Percentiles rank a stretch among this genome's conserved stretches.
Conservation (phyloP, 2,888 invertebrate genomes). For the Buathra laborator region DNA sequence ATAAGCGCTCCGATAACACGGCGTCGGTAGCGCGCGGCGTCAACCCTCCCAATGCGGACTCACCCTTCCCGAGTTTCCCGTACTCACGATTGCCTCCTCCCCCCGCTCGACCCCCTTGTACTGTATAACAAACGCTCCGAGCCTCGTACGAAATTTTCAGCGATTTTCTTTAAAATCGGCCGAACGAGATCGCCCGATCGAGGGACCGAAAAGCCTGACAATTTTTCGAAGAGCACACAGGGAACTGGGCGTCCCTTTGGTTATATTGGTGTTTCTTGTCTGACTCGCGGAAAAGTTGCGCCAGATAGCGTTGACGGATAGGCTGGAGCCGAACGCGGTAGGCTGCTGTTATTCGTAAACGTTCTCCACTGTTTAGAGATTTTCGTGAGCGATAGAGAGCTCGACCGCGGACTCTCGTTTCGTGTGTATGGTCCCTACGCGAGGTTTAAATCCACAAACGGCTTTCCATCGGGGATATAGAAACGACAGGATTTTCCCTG, state of each 20-base stretch:
- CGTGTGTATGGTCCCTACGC: slow-evolving; percentile 27
- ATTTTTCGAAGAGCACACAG: slow-evolving; percentile 42
- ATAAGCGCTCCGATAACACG: slow-evolving; percentile 84
- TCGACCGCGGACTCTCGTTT: slow-evolving; percentile 22
- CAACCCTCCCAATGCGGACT: slow-evolving; percentile 59
- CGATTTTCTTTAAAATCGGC: slow-evolving; percentile 71
- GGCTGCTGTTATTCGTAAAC: slow-evolving; percentile 36
- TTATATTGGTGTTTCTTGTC: slow-evolving; percentile 38
- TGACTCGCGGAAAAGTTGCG: slow-evolving; percentile 64
- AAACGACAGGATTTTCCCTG: slow-evolving; percentile 72
- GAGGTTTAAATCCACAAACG: slow-evolving; percentile 75
- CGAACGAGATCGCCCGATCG: slow-evolving; percentile 48
- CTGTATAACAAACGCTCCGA: slow-evolving; percentile 6
- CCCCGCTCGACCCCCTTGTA: slow-evolving; percentile 31
- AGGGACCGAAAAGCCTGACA: slow-evolving; percentile 44
- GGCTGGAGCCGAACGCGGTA: slow-evolving; percentile 60
- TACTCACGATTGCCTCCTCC: slow-evolving; percentile 56
- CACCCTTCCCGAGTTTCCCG: slow-evolving; percentile 58
- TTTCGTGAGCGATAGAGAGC: slow-evolving; percentile 76
- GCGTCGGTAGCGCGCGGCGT: slow-evolving; percentile 71
- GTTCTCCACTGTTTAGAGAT: slow-evolving; percentile 79
- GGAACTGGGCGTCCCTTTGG: slow-evolving; percentile 6
- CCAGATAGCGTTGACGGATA: slow-evolving; percentile 83
- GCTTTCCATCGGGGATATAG: slow-evolving; percentile 73
- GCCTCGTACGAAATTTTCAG: slow-evolving; percentile 81